phyloP scores from a whole-genome alignment of 2,797 vertebrate genomes.

The Cuculus canorus region DNA sequence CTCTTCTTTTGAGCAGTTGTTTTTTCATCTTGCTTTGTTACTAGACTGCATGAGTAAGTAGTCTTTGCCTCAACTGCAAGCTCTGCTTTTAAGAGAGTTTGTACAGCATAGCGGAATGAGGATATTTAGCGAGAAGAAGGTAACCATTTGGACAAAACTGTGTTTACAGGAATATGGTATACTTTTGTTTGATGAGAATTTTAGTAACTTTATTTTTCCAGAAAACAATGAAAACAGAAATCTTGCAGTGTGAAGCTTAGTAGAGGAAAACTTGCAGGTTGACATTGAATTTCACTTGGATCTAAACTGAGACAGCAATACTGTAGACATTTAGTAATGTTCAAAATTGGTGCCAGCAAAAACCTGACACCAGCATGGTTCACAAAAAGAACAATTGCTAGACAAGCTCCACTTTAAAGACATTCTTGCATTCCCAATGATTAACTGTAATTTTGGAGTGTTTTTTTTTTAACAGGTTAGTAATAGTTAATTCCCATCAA shows the following conservation, averaged over 20 bases:
- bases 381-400: slow-evolving; percentile 66
- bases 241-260: not conserved
- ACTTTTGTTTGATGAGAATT: not conserved
- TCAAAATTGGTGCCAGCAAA: slow-evolving; percentile 73
- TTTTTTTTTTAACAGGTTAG: not conserved
- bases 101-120: not conserved
- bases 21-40: not conserved
- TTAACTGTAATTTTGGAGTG: not conserved
- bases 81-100: not conserved
- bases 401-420: slow-evolving; percentile 29
- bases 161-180: not conserved
- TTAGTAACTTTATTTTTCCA: not conserved
- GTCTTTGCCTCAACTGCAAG: not conserved
- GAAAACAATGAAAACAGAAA: not conserved
- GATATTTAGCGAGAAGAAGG: not conserved
- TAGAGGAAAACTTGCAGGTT: slow-evolving; percentile 54
- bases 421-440: not conserved
- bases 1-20: not conserved
- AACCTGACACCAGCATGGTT: slow-evolving; percentile 69
- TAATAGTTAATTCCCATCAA: not conserved
- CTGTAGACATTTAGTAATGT: slow-evolving; percentile 78
- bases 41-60: not conserved
- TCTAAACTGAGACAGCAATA: slow-evolving; percentile 74
- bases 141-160: not conserved
- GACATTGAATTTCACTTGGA: slow-evolving; percentile 70